Base-by-base conservation (phyloP, 2,888 invertebrate genomes). In the Hirtodrosophila duncani region DNA sequence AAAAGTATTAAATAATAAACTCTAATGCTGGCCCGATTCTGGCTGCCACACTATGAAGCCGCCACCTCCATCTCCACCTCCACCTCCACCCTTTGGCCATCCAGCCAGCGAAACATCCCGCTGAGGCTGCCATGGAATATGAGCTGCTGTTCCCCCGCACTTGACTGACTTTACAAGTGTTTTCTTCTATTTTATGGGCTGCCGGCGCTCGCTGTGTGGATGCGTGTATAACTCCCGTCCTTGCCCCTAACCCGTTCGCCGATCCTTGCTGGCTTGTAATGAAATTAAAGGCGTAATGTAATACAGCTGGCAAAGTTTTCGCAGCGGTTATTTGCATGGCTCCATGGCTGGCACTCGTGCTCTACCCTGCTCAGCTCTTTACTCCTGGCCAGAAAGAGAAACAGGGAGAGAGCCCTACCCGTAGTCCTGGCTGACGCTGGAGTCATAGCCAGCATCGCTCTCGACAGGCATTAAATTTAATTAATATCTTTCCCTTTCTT, bases 211-310 rank as follows among this genome's bases (percentile, higher is more conserved):
- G n/a, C n/a, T n/a, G n/a, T n/a, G n/a, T n/a, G n/a, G n/a, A n/a
- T n/a, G n/a, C n/a, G n/a, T n/a, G n/a, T n/a, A n/a, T n/a, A n/a
- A n/a, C n/a, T n/a, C n/a, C n/a, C n/a, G n/a, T n/a, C n/a, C n/a
- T n/a, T n/a, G n/a, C 24, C 24, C 13, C 29, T 9, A 38, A 16
- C 10, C 21, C 9, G 29, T 5, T 3, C 31, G 34, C 23, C 30
- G 29, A 20, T 17, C 27, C 13, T 23, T 24, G 24, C 26, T 9
- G 64, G 46, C 50, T 41, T 60, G 67, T 72, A 72, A 72, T 72
- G 65, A 75, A 72, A 72, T 72, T 75, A 72, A 72, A 75, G 75
- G 71, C 72, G 72, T 75, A 72, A 72, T 75, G 75, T 71, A 72
- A 72, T 72, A 72, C 71, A 71, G 71, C 64, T 69, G 72, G 63